phyloP scores from a whole-genome alignment of 1,140 invertebrate species.

The Drosophila nikananu region DNA sequence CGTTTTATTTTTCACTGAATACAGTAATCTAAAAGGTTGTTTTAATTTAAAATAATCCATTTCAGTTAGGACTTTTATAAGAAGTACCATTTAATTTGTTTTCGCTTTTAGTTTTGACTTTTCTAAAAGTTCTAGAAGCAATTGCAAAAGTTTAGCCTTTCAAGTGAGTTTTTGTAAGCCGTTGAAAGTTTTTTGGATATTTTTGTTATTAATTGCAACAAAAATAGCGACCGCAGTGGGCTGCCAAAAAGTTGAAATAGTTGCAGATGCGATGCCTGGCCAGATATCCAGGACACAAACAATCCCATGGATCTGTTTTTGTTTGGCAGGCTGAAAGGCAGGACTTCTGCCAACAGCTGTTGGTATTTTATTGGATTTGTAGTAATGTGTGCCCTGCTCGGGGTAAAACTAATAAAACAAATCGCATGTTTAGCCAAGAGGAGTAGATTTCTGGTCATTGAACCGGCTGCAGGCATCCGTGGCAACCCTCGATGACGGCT shows the following conservation, averaged over 20 bases:
- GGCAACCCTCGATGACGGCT: conserved; percentile 30
- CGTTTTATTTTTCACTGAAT: background rate
- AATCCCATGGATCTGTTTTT: conserved; percentile 44
- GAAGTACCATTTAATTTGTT: conserved; percentile 1
- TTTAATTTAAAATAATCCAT: background rate
- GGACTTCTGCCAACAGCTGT: conserved; percentile 67
- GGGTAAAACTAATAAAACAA: conserved; percentile 79
- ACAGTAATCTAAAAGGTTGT: background rate
- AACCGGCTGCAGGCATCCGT: conserved; percentile 41
- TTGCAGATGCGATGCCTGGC: conserved; percentile 46
- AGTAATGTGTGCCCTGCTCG: conserved; percentile 13
- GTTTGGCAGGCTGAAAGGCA: conserved; percentile 33
- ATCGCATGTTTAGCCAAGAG: conserved; percentile 77
- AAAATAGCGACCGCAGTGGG: conserved; percentile 54
- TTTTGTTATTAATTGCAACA: conserved; percentile 75
- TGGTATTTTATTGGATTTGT: conserved; percentile 45
- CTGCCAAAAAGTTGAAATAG: conserved; percentile 68
- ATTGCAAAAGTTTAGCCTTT: conserved; percentile 60
- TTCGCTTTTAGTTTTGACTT: conserved; percentile 60
- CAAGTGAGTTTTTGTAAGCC: conserved; percentile 11
- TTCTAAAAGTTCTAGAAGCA: conserved; percentile 68
- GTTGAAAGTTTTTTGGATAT: conserved; percentile 48
- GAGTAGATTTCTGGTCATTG: conserved; percentile 71
- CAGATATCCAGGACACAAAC: conserved; percentile 35
- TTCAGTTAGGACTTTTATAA: background rate